These are phyloP conservation scores for Xenopus tropicalis DNA, from an alignment of 2,113 vertebrate species.

Conservation along the genomic window UCB_Xtro_10.0 CM004444.2:79190001-79190500, in stretches of 20 bases:
- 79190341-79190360: constrained; percentile 36
- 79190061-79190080: no score
- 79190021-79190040: no score
- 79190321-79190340: constrained; percentile 19
- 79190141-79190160: no score
- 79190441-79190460: neutral
- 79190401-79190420: constrained; percentile 8
- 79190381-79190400: constrained; percentile 22
- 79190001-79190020: no score
- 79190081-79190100: no score
- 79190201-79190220: no score
- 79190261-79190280: constrained; percentile 5
- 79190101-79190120: no score
- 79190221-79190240: neutral
- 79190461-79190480: neutral
- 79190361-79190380: constrained; percentile 17
- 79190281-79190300: neutral
- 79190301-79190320: constrained; percentile 13
- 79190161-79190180: no score
- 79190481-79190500: neutral
- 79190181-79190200: no score
- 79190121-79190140: no score
- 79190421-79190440: neutral
- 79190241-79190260: constrained; percentile 12
- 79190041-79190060: no score